Evolutionary conservation across 1,140 invertebrate genomes (phyloP).

Genomic region (Nylanderia fulva): DNA sequence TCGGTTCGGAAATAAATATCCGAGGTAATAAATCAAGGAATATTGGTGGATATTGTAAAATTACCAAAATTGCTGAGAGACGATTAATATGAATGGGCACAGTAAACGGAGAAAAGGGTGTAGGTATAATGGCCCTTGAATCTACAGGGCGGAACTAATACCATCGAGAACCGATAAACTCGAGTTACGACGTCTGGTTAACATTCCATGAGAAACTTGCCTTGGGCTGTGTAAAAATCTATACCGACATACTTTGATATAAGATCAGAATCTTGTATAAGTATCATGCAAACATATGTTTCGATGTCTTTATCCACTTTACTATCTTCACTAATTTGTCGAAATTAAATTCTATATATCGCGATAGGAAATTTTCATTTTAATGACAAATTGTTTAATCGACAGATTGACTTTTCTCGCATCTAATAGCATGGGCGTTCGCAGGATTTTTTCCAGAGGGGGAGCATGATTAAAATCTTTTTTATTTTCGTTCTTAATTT

Average conservation of each 20-base stretch:
- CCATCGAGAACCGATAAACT: constrained; percentile 64
- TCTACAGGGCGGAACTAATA: constrained; percentile 66
- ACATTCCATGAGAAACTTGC: constrained; percentile 62
- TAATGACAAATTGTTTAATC: not conserved
- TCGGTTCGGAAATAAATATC: not conserved
- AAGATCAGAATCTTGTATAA: constrained; percentile 60
- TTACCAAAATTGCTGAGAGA: constrained; percentile 53
- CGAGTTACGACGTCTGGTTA: constrained; percentile 70
- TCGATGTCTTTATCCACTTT: constrained; percentile 57
- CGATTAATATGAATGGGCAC: constrained; percentile 59
- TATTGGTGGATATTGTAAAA: constrained; percentile 33
- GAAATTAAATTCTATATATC: not conserved
- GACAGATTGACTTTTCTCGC: too few species aligned
- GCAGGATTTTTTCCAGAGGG: too few species aligned
- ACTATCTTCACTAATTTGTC: not conserved
- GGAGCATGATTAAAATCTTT: too few species aligned
- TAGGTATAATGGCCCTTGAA: constrained; percentile 47
- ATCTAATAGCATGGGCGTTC: too few species aligned
- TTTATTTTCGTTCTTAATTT: too few species aligned
- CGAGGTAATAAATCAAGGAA: constrained; percentile 12
- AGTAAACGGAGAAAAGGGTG: constrained; percentile 51
- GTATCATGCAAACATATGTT: constrained; percentile 54
- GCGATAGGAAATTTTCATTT: not conserved
- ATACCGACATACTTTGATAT: constrained; percentile 51
- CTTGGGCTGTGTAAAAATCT: constrained; percentile 37